Base-by-base conservation (phyloP, 2,888 invertebrate genomes). In the Caprella mutica region DNA sequence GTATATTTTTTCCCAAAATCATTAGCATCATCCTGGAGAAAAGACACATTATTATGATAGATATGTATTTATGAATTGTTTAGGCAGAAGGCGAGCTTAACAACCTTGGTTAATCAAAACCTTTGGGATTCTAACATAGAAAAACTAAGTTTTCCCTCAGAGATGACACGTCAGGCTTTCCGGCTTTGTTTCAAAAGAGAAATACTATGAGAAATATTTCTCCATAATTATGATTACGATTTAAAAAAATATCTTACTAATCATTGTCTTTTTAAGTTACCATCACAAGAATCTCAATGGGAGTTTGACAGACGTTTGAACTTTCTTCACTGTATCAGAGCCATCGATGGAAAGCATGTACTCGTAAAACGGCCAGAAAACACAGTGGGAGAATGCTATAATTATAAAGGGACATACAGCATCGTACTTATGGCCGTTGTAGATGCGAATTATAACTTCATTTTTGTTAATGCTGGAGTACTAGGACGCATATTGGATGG, bases 331-430 rank as follows among this genome's bases (percentile, higher is more conserved):
- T 65, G 58, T 35, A 35, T 61, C 38, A 65, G 67, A 1, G 66
- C 62, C 17, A 48, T 67, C 9, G 68, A 68, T 53, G 68, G 65
- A 5, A 59, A 67, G 54, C 68, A 67, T 58, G 50, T 67, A 6
- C 50, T 35, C 23, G 65, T 67, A 27, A 46, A 55, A 52, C 56
- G 59, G 27, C 68, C 67, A n/a, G n/a, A 40, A 19, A 59, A 64
- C n/a, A 59, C 54, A 12, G 67, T 61, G 5, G 50, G 61, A 39
- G 30, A 24, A 23, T 68, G 51, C 46, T 63, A 56, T 58, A 68
- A 67, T 44, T 67, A 68, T 52, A 68, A 68, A 53, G 60, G 55
- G n/a, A 59, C 50, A 12, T 59, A 50, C 57, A 67, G 66, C 35
- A 57, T 66, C 19, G 63, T 67, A 21, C 29, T 68, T 27, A 30